phyloP scores from a whole-genome alignment of 2,888 invertebrate species.

The Chrysopilus asiliformis region DNA sequence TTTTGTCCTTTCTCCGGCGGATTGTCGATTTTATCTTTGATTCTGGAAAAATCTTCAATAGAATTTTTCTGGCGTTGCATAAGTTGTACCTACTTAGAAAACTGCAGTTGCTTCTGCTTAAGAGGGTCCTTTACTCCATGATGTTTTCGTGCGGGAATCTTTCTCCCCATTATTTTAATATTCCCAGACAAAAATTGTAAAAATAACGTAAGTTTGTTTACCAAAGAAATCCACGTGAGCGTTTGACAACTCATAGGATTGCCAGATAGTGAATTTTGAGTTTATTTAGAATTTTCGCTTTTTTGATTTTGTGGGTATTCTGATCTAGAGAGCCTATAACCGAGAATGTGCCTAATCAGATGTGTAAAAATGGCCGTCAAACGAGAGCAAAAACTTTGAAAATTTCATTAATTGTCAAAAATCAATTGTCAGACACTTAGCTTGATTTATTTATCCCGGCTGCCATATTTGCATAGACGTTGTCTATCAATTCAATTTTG shows the following conservation, averaged over 20 bases:
- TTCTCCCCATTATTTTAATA: constrained; percentile 31
- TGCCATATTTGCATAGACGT: too few relatives aligned
- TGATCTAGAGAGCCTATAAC: neutral
- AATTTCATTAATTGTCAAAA: neutral
- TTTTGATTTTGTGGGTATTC: neutral
- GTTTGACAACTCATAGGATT: neutral
- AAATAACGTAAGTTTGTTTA: too few relatives aligned
- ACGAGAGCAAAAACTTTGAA: neutral
- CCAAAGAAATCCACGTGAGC: constrained; percentile 1
- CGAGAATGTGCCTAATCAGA: neutral
- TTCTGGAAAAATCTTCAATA: too few relatives aligned
- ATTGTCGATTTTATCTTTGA: constrained; percentile 59
- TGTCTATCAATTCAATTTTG: too few relatives aligned
- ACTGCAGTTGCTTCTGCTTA: constrained; percentile 49
- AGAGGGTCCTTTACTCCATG: constrained; percentile 63
- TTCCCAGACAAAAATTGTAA: neutral
- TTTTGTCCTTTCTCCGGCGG: constrained; percentile 60
- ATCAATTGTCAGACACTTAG: too few relatives aligned
- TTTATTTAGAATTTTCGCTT: neutral
- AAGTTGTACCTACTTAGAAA: constrained; percentile 50
- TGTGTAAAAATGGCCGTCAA: neutral
- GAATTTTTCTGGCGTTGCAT: too few relatives aligned
- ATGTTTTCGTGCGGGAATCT: constrained; percentile 72
- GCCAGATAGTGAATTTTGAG: too few relatives aligned
- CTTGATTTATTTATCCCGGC: too few relatives aligned